phyloP scores from a whole-genome alignment of 2,888 invertebrate species.

The Macaria liturata region DNA sequence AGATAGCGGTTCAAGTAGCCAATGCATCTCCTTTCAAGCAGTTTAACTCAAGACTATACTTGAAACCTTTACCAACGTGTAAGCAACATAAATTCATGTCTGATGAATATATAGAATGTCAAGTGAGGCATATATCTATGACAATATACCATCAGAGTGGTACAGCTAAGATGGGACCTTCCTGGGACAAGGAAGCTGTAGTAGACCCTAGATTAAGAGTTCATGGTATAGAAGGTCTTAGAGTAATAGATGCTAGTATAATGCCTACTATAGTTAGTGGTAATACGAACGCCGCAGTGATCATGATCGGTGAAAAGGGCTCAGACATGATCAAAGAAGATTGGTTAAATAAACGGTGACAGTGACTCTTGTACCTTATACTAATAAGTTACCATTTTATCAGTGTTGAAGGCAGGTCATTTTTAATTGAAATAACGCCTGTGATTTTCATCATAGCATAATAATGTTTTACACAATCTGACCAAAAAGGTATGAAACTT shows the following conservation, averaged over 20 bases:
- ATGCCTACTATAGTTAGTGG: constrained; percentile 95
- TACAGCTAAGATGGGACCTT: constrained; percentile 94
- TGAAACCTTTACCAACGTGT: constrained; percentile 91
- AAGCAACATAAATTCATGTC: constrained; percentile 87
- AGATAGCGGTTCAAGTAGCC: constrained; percentile 88
- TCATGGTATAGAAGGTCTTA: constrained; percentile 89
- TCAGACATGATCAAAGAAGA: constrained; percentile 93
- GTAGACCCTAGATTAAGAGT: constrained; percentile 91
- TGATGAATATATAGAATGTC: constrained; percentile 94
- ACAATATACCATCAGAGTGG: constrained; percentile 96
- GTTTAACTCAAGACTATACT: constrained; percentile 90
- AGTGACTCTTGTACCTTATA: constrained; percentile 20
- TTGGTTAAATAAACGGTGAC: constrained; percentile 84
- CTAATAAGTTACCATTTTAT: constrained; percentile 15
- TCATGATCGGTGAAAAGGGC: constrained; percentile 96
- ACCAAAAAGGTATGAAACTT: too few species aligned
- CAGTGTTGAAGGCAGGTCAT: constrained; percentile 15
- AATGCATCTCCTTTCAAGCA: constrained; percentile 91
- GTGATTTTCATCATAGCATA: neutral
- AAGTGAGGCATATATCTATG: constrained; percentile 93
- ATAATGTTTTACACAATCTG: too few species aligned
- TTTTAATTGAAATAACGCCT: neutral
- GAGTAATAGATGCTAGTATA: constrained; percentile 94
- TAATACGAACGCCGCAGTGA: constrained; percentile 95
- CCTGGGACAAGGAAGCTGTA: constrained; percentile 89